phyloP scores from a whole-genome alignment of 2,113 vertebrate species.

The Corythoichthys haematopterus region DNA sequence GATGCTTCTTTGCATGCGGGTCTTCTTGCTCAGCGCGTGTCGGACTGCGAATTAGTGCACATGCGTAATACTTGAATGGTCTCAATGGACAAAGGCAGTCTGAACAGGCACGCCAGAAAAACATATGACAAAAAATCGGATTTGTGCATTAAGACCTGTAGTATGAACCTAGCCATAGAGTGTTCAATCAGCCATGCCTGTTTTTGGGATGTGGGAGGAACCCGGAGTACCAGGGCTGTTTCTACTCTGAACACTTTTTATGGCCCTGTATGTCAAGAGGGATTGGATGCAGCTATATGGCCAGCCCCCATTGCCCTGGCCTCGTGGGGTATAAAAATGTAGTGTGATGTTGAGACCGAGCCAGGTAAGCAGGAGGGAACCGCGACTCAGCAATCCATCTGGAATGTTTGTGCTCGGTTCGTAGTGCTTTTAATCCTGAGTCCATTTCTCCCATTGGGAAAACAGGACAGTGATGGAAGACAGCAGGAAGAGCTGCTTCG shows the following conservation, averaged over 20 bases:
- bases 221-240: slow-evolving; percentile 12
- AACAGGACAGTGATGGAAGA: slow-evolving; percentile 59
- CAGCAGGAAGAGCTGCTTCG: slow-evolving; percentile 29
- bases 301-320: slow-evolving; percentile 28
- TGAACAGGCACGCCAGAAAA: too few relatives aligned
- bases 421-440: slow-evolving; percentile 52
- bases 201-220: too few relatives aligned
- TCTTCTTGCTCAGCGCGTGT: too few relatives aligned
- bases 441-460: slow-evolving; percentile 45
- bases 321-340: slow-evolving; percentile 29
- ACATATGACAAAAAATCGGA: too few relatives aligned
- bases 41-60: too few relatives aligned
- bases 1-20: too few relatives aligned
- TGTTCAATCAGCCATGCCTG: too few relatives aligned
- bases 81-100: too few relatives aligned
- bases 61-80: too few relatives aligned
- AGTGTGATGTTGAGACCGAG: slow-evolving; percentile 13
- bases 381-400: slow-evolving; percentile 52
- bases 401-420: slow-evolving; percentile 47
- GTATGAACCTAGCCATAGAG: too few relatives aligned
- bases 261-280: slow-evolving; percentile 44
- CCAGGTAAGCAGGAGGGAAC: slow-evolving; percentile 35
- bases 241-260: slow-evolving; percentile 60
- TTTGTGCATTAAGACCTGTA: too few relatives aligned
- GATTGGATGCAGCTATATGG: slow-evolving; percentile 41